Conservation (phyloP, 2,797 vertebrate genomes). For the Enoplosus armatus region DNA sequence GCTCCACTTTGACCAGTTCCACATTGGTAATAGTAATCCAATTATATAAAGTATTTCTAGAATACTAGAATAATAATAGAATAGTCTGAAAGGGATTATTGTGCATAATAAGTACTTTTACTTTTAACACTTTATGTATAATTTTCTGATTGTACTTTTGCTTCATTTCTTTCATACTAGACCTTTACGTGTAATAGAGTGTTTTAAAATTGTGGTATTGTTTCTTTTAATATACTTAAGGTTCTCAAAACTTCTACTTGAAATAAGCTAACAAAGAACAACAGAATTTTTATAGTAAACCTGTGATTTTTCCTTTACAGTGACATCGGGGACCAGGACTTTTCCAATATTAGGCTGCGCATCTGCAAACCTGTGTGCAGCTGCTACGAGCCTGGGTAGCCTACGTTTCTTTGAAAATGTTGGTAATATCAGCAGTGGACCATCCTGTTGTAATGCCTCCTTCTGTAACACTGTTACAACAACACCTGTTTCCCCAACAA, state of each 20-base stretch:
- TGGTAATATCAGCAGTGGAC: neutral
- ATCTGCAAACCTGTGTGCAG: constrained; percentile 15
- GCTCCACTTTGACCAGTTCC: too few species aligned
- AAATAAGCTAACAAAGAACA: too few species aligned
- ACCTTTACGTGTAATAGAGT: too few species aligned
- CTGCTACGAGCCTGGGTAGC: accelerated
- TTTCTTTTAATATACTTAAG: neutral
- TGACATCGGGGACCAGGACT: accelerated
- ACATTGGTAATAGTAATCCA: too few species aligned
- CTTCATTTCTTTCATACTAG: too few species aligned
- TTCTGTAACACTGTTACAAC: neutral
- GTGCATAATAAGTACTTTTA: too few species aligned
- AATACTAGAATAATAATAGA: too few species aligned
- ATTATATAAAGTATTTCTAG: too few species aligned
- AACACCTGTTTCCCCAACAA: accelerated
- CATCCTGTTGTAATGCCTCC: neutral
- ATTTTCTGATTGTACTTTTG: too few species aligned
- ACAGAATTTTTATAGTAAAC: neutral
- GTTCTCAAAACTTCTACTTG: neutral
- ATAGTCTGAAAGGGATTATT: too few species aligned
- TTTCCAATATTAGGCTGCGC: neutral
- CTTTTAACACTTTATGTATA: too few species aligned
- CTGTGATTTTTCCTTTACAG: neutral
- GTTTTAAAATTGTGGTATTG: too few species aligned
- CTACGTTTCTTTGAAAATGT: neutral